Conservation (phyloP, 1,140 invertebrate genomes). For the Drosophila pandora region DNA sequence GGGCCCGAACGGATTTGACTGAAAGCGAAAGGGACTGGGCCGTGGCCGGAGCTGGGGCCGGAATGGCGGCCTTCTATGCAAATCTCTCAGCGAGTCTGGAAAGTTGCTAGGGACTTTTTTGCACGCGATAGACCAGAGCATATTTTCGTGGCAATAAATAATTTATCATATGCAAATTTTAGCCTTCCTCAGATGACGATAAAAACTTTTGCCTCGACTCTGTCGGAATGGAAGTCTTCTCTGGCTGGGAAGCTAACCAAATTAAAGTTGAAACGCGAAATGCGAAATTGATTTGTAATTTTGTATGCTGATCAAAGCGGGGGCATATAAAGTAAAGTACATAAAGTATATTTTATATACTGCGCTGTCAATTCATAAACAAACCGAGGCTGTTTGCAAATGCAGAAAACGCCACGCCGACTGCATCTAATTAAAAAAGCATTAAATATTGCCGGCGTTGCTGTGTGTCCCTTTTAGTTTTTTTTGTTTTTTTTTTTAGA, state of each 20-base stretch:
- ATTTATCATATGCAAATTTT: slow-evolving; percentile 79
- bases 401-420: slow-evolving; percentile 62
- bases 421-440: slow-evolving; percentile 79
- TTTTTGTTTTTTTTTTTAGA: slow-evolving; percentile 31
- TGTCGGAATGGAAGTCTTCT: slow-evolving; percentile 37
- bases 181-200: slow-evolving; percentile 34
- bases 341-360: slow-evolving; percentile 17
- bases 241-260: slow-evolving; percentile 62
- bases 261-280: slow-evolving; percentile 76
- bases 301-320: slow-evolving; percentile 78
- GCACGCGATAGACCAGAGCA: slow-evolving; percentile 45
- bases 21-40: slow-evolving; percentile 21
- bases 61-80: slow-evolving; percentile 61
- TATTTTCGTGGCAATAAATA: slow-evolving; percentile 80
- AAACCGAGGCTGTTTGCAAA: slow-evolving; percentile 33
- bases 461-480: slow-evolving; percentile 21
- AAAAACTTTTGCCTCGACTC: slow-evolving; percentile 13
- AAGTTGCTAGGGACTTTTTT: slow-evolving; percentile 37
- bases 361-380: slow-evolving; percentile 29
- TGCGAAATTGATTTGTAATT: slow-evolving; percentile 79
- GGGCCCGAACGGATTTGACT: slow-evolving; percentile 15
- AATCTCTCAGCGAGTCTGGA: slow-evolving; percentile 57
- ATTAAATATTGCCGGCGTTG: slow-evolving; percentile 60
- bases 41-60: neutral
- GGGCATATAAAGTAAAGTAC: slow-evolving; percentile 25